These are phyloP conservation scores for Drosophila paramelanica DNA, from an alignment of 2,888 invertebrate species.

Conservation along the genomic window DNA sequence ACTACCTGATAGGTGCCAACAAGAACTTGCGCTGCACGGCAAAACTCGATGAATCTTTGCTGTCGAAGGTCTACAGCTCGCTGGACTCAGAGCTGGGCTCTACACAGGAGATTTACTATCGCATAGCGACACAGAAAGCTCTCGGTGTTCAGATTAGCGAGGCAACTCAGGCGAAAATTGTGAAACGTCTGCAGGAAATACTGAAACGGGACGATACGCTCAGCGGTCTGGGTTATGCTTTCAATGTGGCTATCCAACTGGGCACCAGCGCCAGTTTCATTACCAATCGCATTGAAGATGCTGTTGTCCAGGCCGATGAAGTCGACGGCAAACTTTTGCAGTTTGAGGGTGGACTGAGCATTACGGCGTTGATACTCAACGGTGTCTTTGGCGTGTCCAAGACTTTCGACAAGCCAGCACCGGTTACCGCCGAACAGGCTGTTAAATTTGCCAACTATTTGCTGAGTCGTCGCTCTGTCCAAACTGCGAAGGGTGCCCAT, in stretches of 20 bases:
- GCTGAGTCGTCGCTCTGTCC: conserved; percentile 94
- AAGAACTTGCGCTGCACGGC: conserved; percentile 87
- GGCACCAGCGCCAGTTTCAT: conserved; percentile 88
- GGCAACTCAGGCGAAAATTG: conserved; percentile 89
- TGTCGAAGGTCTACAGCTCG: conserved; percentile 86
- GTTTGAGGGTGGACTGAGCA: conserved; percentile 95
- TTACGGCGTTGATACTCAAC: conserved; percentile 88
- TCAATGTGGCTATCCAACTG: conserved; percentile 92
- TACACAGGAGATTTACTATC: conserved; percentile 90
- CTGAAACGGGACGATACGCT: conserved; percentile 94
- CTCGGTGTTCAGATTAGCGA: conserved; percentile 89
- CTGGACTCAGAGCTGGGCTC: conserved; percentile 89
- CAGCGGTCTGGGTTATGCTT: conserved; percentile 92
- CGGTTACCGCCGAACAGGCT: conserved; percentile 91
- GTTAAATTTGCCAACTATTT: conserved; percentile 96
- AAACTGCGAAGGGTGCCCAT: conserved; percentile 92
- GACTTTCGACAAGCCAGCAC: conserved; percentile 88
- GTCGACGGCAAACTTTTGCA: conserved; percentile 94
- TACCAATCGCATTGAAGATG: conserved; percentile 93
- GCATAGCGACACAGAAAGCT: conserved; percentile 89
- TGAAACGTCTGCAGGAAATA: conserved; percentile 90
- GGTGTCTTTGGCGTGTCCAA: conserved; percentile 87
- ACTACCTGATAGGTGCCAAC: conserved; percentile 89
- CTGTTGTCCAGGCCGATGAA: conserved; percentile 98
- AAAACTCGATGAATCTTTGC: conserved; percentile 85